Evolutionary conservation across 2,797 vertebrate species (phyloP).

Genomic region (Aeoliscus strigatus): DNA sequence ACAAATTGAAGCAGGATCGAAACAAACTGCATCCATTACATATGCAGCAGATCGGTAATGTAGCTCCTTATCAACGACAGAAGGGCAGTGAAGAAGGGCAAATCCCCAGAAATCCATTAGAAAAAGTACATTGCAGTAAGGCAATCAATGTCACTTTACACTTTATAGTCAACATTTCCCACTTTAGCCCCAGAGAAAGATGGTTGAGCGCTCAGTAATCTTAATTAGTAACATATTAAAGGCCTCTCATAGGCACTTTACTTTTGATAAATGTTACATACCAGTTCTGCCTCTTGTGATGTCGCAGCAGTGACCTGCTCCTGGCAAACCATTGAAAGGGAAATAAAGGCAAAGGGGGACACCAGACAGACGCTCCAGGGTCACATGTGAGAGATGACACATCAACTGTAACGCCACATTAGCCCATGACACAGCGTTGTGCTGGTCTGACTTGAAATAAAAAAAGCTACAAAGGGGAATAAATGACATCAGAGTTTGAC

Average conservation of each 20-base stretch:
- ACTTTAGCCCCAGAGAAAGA: conserved; percentile 42
- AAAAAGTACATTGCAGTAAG: conserved; percentile 18
- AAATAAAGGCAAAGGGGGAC: conserved; percentile 4
- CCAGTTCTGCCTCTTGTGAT: conserved; percentile 38
- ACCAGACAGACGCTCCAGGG: conserved; percentile 1
- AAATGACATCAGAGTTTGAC: conserved; percentile 4
- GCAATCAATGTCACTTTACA: conserved; percentile 60
- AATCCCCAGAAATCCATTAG: conserved; percentile 35
- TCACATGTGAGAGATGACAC: conserved; percentile 15
- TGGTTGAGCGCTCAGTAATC: conserved; percentile 48
- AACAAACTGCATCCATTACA: conserved; percentile 30
- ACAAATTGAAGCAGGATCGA: conserved; percentile 19
- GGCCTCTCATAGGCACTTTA: conserved; percentile 53
- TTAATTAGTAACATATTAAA: conserved; percentile 69
- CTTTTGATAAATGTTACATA: conserved; percentile 51
- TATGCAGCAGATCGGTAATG: conserved; percentile 11
- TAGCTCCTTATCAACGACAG: conserved; percentile 13
- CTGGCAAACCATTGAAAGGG: conserved; percentile 9
- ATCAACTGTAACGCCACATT: conserved; percentile 4
- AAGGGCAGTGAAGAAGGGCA: conserved; percentile 24
- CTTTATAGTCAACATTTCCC: conserved; percentile 38
- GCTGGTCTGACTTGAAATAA: conserved; percentile 11
- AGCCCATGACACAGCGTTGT: not conserved
- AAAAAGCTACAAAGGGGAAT: conserved; percentile 1
- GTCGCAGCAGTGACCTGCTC: conserved; percentile 40